Percentiles rank a stretch among this genome's conserved stretches.
phyloP scores from a whole-genome alignment of 2,113 vertebrate species.

The Brienomyrus brachyistius region DNA sequence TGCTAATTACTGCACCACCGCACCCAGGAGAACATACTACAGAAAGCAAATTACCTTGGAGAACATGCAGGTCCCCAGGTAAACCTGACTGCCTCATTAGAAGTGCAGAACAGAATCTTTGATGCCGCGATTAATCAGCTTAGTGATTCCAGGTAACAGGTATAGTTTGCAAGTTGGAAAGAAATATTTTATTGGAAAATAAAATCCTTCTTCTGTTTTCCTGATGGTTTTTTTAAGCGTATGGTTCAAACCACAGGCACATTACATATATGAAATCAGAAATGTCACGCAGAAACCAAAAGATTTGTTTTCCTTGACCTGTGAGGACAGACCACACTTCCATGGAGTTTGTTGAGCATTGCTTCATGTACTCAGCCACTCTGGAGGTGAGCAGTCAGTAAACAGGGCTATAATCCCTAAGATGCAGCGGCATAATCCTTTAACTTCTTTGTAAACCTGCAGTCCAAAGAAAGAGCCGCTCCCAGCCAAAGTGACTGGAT shows the following conservation, averaged over 20 bases:
- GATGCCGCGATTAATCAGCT: background rate
- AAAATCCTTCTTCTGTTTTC: background rate
- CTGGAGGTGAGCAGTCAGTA: background rate
- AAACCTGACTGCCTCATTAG: background rate
- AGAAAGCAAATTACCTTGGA: background rate
- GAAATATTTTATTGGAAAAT: background rate
- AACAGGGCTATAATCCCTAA: background rate
- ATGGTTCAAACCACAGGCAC: background rate
- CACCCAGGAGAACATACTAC: background rate
- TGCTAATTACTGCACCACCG: no score
- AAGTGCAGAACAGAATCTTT: background rate
- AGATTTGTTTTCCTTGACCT: background rate
- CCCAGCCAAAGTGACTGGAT: background rate
- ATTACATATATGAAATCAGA: background rate
- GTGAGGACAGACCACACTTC: background rate
- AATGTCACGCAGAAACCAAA: background rate
- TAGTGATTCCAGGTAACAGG: background rate
- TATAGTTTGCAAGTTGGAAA: background rate
- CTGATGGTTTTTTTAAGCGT: background rate
- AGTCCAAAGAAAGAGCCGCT: background rate
- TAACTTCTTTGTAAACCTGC: background rate
- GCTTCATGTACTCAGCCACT: background rate
- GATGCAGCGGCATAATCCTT: background rate
- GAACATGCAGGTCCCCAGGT: background rate
- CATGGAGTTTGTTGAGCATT: background rate